Percentiles rank a stretch among this genome's conserved stretches.
These are phyloP conservation scores for Ecdyonurus torrentis DNA, from an alignment of 2,888 invertebrate species.

Conservation along the genomic window DNA sequence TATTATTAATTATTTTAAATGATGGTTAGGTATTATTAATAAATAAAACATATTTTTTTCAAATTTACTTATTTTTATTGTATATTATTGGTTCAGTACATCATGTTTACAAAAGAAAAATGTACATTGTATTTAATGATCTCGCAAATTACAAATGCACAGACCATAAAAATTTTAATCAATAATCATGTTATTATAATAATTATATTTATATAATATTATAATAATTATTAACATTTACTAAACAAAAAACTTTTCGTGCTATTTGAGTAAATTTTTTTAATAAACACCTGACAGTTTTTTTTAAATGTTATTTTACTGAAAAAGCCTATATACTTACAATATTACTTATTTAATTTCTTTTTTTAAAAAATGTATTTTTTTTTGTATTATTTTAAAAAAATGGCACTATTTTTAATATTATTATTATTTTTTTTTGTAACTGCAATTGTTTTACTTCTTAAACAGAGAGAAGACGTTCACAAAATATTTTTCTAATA, in stretches of 20 bases:
- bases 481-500: not conserved
- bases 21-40: too few species aligned
- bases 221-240: not conserved
- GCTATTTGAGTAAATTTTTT: not conserved
- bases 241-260: not conserved
- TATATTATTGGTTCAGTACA: constrained; percentile 11
- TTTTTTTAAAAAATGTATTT: not conserved
- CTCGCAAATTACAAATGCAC: not conserved
- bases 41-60: too few species aligned
- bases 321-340: not conserved
- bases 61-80: constrained; percentile 6
- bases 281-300: not conserved
- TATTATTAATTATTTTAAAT: too few species aligned
- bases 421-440: too few species aligned
- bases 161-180: not conserved
- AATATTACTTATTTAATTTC: too few species aligned
- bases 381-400: not conserved
- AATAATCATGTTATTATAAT: not conserved
- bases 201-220: not conserved
- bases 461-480: not conserved
- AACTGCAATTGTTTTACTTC: not conserved
- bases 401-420: not conserved
- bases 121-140: constrained; percentile 6
- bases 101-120: constrained; percentile 11
- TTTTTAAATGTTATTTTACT: too few species aligned